Base-by-base conservation (phyloP, 2,888 invertebrate genomes). In the Acrocyrtus sp. region DNA sequence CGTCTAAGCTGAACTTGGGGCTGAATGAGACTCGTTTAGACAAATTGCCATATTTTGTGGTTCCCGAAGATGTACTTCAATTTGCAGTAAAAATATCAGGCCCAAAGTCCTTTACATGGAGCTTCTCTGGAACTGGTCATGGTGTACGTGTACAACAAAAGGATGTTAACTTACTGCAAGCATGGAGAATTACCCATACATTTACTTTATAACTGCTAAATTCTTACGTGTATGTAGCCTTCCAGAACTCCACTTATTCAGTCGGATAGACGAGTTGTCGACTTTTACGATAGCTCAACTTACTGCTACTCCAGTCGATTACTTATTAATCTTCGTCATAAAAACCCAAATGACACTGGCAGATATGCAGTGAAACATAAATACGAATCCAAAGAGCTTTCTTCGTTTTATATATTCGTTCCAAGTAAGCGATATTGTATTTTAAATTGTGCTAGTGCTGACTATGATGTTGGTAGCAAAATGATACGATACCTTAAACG, bases 321-420 rank as follows among this genome's bases (percentile, higher is more conserved):
- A 43, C 45, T 77, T 5, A 12, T 77, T 0, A 77, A 77, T 56
- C 72, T 77, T 10, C 43, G 77, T 3, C 45, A 73, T n/a, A 73
- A 67, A 26, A 77, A 50, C 27, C 41, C 57, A 6, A 75, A 73
- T 45, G 77, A 77, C 34, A 77, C 75, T 2, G 77, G 77, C 2
- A 58, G 73, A 51, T 77, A 73, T 41, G 27, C 53, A 1, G 77
- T 67, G 2, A 75, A 56, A 19, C n/a, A 53, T 19, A 72, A 73
- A 53, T 65, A 61, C 19, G 63, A 72, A n/a, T 57, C 65, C 4
- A 53, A 43, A 19, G 69, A 61, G 10, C 47, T 53, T 15, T 66
- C 73, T 1, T 67, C 70, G 4, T 77, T 77, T 61, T 75, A 73
- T 51, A 27, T 77, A 4, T 77, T 77, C 43, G 73, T 77, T 12